A percentile compares a stretch with the other conserved stretches of the same genome.
These are phyloP conservation scores for Tridacna crocea DNA, from an alignment of 2,888 invertebrate species.

Conservation along the genomic window DNA sequence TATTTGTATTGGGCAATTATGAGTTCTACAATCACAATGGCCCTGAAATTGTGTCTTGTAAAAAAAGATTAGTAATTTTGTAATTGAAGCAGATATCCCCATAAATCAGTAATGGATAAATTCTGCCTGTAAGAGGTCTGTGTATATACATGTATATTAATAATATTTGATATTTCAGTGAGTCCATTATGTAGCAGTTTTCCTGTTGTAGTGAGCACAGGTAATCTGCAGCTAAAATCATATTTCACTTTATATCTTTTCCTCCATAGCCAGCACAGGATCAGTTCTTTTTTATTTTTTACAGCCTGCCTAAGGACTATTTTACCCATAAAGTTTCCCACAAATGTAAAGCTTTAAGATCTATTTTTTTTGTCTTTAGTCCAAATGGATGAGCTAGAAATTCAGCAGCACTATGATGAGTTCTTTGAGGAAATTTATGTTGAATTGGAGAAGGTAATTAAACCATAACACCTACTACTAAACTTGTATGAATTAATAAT, in stretches of 20 bases:
- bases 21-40: too few relatives aligned
- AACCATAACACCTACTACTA: conserved; percentile 11
- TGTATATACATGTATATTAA: conserved; percentile 14
- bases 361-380: conserved; percentile 65
- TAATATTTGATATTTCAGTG: conserved; percentile 13
- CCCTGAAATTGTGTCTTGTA: too few relatives aligned
- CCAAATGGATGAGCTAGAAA: conserved; percentile 94
- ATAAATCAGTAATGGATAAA: neutral
- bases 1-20: too few relatives aligned
- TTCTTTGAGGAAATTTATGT: conserved; percentile 99
- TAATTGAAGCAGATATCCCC: too few relatives aligned
- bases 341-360: conserved; percentile 18
- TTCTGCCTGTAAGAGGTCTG: neutral
- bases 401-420: conserved; percentile 99
- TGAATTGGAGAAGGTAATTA: conserved; percentile 94
- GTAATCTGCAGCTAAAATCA: conserved; percentile 5
- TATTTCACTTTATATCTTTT: conserved; percentile 16
- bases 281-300: conserved; percentile 11
- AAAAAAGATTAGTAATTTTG: too few relatives aligned
- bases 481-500: neutral
- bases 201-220: conserved; percentile 18
- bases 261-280: conserved; percentile 20
- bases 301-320: conserved; percentile 23
- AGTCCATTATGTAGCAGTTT: conserved; percentile 6
- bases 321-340: neutral